Evolutionary conservation across 2,797 vertebrate genomes (phyloP), one percentile per base, ranked within the genome.

Genomic region (Rhinichthys osculus): DNA sequence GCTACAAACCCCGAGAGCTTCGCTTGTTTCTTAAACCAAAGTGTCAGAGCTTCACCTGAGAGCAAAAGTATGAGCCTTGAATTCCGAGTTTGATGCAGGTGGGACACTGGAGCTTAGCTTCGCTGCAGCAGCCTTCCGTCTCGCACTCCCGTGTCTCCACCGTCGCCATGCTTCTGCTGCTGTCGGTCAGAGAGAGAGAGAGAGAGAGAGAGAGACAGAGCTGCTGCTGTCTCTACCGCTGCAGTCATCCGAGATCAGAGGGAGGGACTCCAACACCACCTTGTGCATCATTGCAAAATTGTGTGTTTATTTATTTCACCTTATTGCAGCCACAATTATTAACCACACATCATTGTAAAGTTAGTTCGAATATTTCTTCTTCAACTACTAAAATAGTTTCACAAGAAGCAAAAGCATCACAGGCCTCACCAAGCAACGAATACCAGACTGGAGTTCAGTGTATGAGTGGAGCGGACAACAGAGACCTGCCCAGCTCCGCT

Each of bases 41-140:
- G 79, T 44, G 66, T 70, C 13, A 64, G 35, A 87, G 77, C 13
- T 74, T 73, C 89, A 99, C 98, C 98, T 99, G 98, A 30, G 98
- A 99, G 88, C 98, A 99, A 95, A 99, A 99, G 92, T 98, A 99
- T 40, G 98, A 99, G 89, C 98, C 97, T 88, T 97, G 97, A 87
- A 99, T 98, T 33, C 97, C 98, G 87, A 99, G 97, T 94, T 99
- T 99, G 94, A 99, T 96, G 93, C 98, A 99, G 90, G 98, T 98
- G 47, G 98, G 98, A 89, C 98, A 99, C 93, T 99, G 98, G 79
- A 99, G 97, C 93, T 99, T 99, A 90, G 98, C 98, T 94, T 98
- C 97, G 91, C 95, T 95, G 84, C 92, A 94, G 94, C 98, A 99
- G 85, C 96, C 97, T 30, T 96, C 96, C 40, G 98, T 99, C 93